phyloP scores from a whole-genome alignment of 1,140 invertebrate genomes.

The Neodiprion virginianus region DNA sequence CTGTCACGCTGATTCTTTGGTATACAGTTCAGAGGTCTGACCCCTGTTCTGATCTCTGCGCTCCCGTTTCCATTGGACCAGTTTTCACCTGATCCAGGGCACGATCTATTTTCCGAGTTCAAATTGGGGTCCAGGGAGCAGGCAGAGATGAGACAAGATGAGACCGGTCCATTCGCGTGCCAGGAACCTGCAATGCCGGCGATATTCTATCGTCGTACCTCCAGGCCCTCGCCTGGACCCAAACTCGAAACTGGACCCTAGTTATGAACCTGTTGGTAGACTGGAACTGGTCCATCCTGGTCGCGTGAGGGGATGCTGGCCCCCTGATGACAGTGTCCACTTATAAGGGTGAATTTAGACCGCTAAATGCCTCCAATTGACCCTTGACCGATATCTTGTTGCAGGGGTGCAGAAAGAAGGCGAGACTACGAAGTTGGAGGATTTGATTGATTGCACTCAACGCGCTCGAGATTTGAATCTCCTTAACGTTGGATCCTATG shows the following conservation, averaged over 20 bases:
- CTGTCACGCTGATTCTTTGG: neutral
- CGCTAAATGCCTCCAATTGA: constrained; percentile 52
- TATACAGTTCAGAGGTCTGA: constrained; percentile 8
- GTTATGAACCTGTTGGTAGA: constrained; percentile 2
- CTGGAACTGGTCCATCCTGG: constrained; percentile 30
- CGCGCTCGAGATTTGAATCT: neutral
- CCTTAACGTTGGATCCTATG: neutral
- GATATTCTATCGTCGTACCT: constrained; percentile 16
- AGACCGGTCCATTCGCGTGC: constrained; percentile 56
- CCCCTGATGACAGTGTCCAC: constrained; percentile 49
- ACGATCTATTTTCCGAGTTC: constrained; percentile 10
- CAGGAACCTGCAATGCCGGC: constrained; percentile 36
- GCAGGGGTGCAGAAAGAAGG: neutral
- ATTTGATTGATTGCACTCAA: neutral
- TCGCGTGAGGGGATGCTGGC: constrained; percentile 45
- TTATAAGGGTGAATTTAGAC: constrained; percentile 42
- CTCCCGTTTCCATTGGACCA: constrained; percentile 46
- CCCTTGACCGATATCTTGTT: constrained; percentile 46
- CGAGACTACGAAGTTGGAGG: neutral
- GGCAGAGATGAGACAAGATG: constrained; percentile 25
- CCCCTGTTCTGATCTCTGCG: constrained; percentile 4
- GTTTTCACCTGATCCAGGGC: constrained; percentile 32
- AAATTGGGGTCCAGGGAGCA: constrained; percentile 12
- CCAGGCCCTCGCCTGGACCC: constrained; percentile 14
- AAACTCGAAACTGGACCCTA: constrained; percentile 10